Conservation (phyloP, 2,797 vertebrate genomes). For the Hippopotamyrus pictus region DNA sequence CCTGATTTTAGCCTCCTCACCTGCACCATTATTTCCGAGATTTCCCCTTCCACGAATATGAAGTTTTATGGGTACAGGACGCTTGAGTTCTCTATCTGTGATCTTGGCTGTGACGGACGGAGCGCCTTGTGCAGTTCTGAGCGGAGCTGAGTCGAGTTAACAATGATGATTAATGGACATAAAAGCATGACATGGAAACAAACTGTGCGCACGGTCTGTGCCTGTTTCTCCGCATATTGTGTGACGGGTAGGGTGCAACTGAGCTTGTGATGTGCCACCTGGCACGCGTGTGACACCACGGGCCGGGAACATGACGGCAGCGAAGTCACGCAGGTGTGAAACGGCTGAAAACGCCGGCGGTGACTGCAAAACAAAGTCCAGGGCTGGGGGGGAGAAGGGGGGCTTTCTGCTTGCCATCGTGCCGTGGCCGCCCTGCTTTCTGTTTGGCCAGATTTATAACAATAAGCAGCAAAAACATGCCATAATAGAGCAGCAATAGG, state of each 20-base stretch:
- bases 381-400: neutral
- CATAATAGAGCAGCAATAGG: neutral
- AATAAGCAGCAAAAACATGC: neutral
- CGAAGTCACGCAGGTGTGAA: neutral
- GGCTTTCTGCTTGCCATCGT: neutral
- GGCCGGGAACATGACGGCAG: neutral
- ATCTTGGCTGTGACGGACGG: neutral
- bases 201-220: conserved; percentile 22
- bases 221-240: conserved; percentile 11
- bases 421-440: neutral
- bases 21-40: neutral
- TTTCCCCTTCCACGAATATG: neutral
- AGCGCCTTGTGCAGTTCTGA: conserved; percentile 27
- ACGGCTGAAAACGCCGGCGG: neutral
- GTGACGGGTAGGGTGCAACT: conserved; percentile 15
- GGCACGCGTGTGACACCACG: neutral
- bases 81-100: neutral
- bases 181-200: conserved; percentile 7
- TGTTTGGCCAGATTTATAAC: neutral
- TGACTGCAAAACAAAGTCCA: neutral
- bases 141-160: conserved; percentile 66
- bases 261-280: conserved; percentile 11
- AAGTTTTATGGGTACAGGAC: neutral
- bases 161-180: conserved; percentile 46
- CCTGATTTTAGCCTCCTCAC: neutral